These are phyloP conservation scores for Linyphia triangularis DNA, from an alignment of 2,888 invertebrate species.

Conservation along the genomic window DNA sequence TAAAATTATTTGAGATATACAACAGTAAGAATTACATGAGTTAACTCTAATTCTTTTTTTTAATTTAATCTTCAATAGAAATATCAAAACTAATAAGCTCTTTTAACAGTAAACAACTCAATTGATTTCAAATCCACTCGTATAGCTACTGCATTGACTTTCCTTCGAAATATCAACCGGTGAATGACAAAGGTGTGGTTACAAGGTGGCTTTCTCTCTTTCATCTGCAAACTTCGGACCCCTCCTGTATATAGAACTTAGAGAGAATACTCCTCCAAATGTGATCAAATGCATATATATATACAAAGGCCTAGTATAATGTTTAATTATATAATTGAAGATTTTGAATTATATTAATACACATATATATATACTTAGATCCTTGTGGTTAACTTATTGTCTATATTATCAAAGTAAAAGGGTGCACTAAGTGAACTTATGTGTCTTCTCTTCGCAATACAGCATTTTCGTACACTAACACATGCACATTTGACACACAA, in stretches of 20 bases:
- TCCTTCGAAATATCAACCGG: background rate
- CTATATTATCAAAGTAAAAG: conserved; percentile 73
- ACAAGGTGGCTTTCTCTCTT: no score
- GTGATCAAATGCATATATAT: conserved; percentile 69
- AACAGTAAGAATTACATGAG: no score
- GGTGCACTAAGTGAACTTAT: no score
- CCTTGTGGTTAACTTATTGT: conserved; percentile 69
- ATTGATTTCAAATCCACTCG: background rate
- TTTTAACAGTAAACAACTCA: background rate
- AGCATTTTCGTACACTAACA: no score
- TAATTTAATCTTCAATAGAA: background rate
- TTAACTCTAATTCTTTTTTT: no score
- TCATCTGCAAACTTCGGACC: background rate
- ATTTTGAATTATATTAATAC: conserved; percentile 62
- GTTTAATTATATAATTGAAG: conserved; percentile 59
- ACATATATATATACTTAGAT: conserved; percentile 64
- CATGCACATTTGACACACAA: no score
- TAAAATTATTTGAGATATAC: no score
- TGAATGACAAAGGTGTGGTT: no score
- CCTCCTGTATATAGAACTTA: conserved; percentile 63
- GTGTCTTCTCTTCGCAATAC: no score
- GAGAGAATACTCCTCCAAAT: conserved; percentile 57
- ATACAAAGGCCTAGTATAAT: conserved; percentile 70
- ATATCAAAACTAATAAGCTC: background rate
- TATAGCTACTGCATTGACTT: background rate